Percentiles rank a stretch among this genome's conserved stretches.
Evolutionary conservation across 2,888 invertebrate genomes (phyloP).

Genomic region (Meiosimyza decipiens): DNA sequence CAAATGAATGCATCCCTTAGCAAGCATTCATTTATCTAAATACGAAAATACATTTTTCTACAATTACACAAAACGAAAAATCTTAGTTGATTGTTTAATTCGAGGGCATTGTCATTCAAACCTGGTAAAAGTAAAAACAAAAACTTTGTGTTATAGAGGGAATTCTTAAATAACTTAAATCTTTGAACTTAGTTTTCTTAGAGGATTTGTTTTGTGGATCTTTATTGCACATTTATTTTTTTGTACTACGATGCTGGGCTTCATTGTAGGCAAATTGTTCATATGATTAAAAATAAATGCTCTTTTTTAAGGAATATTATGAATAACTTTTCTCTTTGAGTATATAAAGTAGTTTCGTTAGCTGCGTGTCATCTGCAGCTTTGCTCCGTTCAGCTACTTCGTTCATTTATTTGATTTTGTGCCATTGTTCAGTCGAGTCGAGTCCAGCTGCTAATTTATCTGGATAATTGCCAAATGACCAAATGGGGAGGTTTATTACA

Average conservation of each 20-base stretch:
- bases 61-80: too few relatives aligned
- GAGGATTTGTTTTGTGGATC: too few relatives aligned
- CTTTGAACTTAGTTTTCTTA: too few relatives aligned
- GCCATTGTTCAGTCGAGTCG: conserved; percentile 41
- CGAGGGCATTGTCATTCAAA: too few relatives aligned
- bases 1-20: neutral
- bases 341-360: neutral
- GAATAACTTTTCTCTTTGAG: neutral
- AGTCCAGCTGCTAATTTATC: conserved; percentile 63
- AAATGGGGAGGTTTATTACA: conserved; percentile 64
- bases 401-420: conserved; percentile 50
- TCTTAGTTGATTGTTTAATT: too few relatives aligned
- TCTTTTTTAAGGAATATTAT: neutral
- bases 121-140: too few relatives aligned
- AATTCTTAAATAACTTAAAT: too few relatives aligned
- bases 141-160: too few relatives aligned
- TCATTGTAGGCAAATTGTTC: too few relatives aligned
- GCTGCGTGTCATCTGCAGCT: conserved; percentile 10
- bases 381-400: conserved; percentile 29
- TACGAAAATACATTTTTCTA: conserved; percentile 4
- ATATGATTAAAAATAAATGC: too few relatives aligned
- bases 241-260: too few relatives aligned
- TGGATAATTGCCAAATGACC: conserved; percentile 67
- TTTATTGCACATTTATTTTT: too few relatives aligned
- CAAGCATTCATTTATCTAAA: conserved; percentile 1